Conservation (phyloP, 2,797 vertebrate genomes). For the Myripristis jacobus region DNA sequence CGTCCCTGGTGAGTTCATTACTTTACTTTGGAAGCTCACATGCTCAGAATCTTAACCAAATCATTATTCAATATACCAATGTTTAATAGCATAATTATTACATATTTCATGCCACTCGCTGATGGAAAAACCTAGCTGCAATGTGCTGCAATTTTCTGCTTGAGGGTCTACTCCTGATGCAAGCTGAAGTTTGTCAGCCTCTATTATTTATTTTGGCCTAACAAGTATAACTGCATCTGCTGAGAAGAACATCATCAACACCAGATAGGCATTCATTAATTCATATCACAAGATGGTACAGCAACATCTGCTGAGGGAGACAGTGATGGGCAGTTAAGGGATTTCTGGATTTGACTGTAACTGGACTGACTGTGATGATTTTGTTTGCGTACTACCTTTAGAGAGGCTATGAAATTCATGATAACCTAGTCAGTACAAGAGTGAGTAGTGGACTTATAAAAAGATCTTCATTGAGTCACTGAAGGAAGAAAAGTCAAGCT, state of each 20-base stretch:
- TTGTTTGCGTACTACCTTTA: constrained; percentile 1
- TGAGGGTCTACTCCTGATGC: constrained; percentile 65
- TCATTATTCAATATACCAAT: constrained; percentile 77
- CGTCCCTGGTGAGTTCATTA: constrained; percentile 67
- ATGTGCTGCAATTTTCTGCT: constrained; percentile 72
- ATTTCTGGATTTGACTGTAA: constrained; percentile 46
- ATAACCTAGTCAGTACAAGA: background rate
- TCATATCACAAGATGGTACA: constrained; percentile 70
- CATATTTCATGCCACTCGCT: constrained; percentile 70
- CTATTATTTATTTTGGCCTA: constrained; percentile 75
- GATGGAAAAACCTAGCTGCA: constrained; percentile 68
- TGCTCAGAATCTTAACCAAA: constrained; percentile 72
- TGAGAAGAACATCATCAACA: constrained; percentile 66
- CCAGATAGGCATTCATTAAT: constrained; percentile 72
- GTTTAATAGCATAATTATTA: constrained; percentile 79
- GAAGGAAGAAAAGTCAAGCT: constrained; percentile 12
- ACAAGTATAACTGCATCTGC: constrained; percentile 75
- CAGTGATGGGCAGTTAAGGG: constrained; percentile 61
- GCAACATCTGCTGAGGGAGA: constrained; percentile 71
- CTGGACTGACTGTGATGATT: constrained; percentile 39
- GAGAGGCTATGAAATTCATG: background rate
- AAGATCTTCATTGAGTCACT: constrained; percentile 23
- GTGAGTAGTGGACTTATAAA: constrained; percentile 12
- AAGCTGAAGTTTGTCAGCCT: constrained; percentile 74
- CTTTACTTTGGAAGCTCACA: constrained; percentile 63